These are phyloP conservation scores for Eupleurogrammus muticus DNA, from an alignment of 2,797 vertebrate species.

Conservation along the genomic window DNA sequence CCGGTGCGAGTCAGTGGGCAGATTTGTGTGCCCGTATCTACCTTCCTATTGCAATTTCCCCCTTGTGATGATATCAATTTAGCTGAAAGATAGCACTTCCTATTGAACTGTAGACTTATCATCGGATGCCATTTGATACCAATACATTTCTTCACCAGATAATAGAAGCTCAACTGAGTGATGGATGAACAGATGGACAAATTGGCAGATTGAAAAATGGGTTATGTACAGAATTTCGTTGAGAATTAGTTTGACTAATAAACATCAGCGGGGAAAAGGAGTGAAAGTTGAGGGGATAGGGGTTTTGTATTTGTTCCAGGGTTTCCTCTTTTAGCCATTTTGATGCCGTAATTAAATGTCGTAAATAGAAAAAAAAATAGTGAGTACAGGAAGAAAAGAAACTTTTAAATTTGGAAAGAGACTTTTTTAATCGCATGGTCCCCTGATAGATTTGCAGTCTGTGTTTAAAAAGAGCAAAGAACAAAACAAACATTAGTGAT, in stretches of 20 bases:
- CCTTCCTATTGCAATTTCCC: constrained; percentile 74
- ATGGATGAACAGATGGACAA: constrained; percentile 8
- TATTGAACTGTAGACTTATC: constrained; percentile 70
- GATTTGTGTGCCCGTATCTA: constrained; percentile 52
- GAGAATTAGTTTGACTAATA: constrained; percentile 2
- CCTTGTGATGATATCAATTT: constrained; percentile 77
- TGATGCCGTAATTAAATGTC: constrained; percentile 28
- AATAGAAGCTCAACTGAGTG: constrained; percentile 48
- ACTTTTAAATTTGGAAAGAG: not conserved
- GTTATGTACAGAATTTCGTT: not conserved
- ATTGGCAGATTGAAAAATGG: not conserved
- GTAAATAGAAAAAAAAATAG: constrained; percentile 18
- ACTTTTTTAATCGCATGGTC: not conserved
- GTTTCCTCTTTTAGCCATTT: constrained; percentile 9
- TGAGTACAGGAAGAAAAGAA: not conserved
- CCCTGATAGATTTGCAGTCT: not conserved
- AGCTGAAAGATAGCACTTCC: constrained; percentile 58
- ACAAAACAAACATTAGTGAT: not conserved
- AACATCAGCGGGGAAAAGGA: constrained; percentile 17
- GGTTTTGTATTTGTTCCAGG: constrained; percentile 20
- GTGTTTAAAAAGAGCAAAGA: not conserved
- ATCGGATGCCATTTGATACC: constrained; percentile 66
- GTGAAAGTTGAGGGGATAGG: constrained; percentile 9
- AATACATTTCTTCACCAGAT: constrained; percentile 29
- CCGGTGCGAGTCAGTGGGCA: constrained; percentile 13